Evolutionary conservation across 1,140 invertebrate genomes (phyloP).

Genomic region (Drosophila truncata): DNA sequence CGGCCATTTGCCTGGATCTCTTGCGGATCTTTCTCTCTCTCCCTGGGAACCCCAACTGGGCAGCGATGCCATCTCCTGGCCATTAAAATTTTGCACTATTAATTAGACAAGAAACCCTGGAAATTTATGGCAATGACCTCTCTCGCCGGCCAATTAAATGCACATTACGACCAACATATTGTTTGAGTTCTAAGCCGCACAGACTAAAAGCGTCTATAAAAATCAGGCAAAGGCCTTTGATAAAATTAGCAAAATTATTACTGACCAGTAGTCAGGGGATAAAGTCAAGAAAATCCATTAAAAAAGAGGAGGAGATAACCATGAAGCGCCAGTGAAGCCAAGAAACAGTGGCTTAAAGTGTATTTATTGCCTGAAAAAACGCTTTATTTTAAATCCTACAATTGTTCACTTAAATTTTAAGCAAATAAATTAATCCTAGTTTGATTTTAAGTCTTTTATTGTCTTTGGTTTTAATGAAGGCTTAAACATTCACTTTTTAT

Average conservation of each 20-base stretch:
- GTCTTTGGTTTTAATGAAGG: neutral
- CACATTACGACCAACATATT: conserved; percentile 61
- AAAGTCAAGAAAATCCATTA: neutral
- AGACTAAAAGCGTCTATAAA: conserved; percentile 69
- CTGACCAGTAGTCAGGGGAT: conserved; percentile 46
- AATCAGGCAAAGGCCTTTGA: conserved; percentile 61
- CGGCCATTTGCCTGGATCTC: conserved; percentile 52
- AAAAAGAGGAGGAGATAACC: too few species aligned
- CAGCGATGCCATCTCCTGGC: conserved; percentile 26
- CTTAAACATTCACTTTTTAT: conserved; percentile 4
- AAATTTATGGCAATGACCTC: conserved; percentile 66
- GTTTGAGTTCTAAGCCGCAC: conserved; percentile 15
- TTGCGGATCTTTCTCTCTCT: conserved; percentile 3
- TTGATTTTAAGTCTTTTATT: neutral
- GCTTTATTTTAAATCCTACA: neutral
- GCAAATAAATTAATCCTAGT: neutral
- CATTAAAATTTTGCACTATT: conserved; percentile 73
- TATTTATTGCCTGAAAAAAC: neutral
- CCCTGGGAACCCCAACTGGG: conserved; percentile 11
- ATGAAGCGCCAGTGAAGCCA: neutral
- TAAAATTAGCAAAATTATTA: conserved; percentile 65
- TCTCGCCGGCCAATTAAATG: conserved; percentile 59
- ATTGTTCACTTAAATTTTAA: neutral
- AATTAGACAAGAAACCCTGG: conserved; percentile 61
- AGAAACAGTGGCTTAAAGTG: neutral